A percentile compares a stretch with the other conserved stretches of the same genome.
Conservation (phyloP, 2,888 invertebrate species). For the Caenorhabditis sp. region DNA sequence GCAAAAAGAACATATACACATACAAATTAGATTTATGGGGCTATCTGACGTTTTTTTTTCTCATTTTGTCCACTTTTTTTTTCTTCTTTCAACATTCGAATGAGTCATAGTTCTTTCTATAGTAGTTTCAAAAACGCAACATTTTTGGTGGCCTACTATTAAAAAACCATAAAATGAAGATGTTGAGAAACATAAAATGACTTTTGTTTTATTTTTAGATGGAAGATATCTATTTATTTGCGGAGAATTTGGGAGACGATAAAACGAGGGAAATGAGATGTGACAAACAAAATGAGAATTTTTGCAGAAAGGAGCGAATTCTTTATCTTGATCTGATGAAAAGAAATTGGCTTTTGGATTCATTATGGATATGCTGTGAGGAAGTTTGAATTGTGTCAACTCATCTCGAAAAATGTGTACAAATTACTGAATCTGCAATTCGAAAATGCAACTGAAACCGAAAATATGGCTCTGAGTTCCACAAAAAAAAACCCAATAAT, state of each 20-base stretch:
- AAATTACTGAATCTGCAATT: too few relatives aligned
- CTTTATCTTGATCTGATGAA: background rate
- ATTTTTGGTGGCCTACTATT: too few relatives aligned
- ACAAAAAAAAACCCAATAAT: too few relatives aligned
- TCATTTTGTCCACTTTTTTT: background rate
- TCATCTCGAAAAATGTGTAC: too few relatives aligned
- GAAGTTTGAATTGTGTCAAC: too few relatives aligned
- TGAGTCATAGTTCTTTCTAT: background rate
- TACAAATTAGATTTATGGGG: background rate
- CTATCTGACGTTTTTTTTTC: background rate
- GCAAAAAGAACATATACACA: background rate
- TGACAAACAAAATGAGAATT: background rate
- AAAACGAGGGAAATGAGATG: background rate
- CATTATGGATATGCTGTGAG: too few relatives aligned
- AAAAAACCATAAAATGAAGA: background rate
- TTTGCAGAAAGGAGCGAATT: background rate
- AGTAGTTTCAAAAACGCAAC: too few relatives aligned
- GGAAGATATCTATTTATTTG: too few relatives aligned
- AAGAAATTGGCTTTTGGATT: background rate
- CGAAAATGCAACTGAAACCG: too few relatives aligned
- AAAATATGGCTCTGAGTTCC: too few relatives aligned
- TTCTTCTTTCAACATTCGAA: background rate
- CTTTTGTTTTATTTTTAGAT: too few relatives aligned
- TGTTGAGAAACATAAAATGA: background rate
- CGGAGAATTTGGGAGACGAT: background rate